Evolutionary conservation across 2,113 vertebrate species (phyloP).

Genomic region (Brachyhypopomus occidentalis): DNA sequence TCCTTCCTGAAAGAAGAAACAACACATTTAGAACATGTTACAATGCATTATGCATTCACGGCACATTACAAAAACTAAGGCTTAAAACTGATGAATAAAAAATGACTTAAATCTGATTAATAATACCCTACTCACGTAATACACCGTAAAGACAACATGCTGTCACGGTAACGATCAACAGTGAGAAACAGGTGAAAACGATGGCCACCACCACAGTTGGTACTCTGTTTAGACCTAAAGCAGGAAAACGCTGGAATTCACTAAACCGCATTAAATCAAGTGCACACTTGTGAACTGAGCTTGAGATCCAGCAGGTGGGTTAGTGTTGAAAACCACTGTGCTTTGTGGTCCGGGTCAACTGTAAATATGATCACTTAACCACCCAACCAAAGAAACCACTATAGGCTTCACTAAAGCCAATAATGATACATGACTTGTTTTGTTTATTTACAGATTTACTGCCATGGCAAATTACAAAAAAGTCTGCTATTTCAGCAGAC

Average conservation of each 20-base stretch:
- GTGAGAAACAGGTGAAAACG: slow-evolving; percentile 65
- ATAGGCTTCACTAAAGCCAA: too few relatives aligned
- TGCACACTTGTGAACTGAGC: too few relatives aligned
- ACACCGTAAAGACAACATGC: slow-evolving; percentile 61
- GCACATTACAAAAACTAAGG: not conserved
- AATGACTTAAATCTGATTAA: not conserved
- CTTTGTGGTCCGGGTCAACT: too few relatives aligned
- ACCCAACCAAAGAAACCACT: too few relatives aligned
- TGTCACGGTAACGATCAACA: slow-evolving; percentile 55
- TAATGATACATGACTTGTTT: too few relatives aligned
- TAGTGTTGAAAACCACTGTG: too few relatives aligned
- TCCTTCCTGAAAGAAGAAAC: slow-evolving; percentile 38
- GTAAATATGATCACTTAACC: too few relatives aligned
- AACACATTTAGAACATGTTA: not conserved
- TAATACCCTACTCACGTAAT: slow-evolving; percentile 42
- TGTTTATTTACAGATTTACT: too few relatives aligned
- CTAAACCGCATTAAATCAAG: too few relatives aligned
- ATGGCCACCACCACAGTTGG: slow-evolving; percentile 44
- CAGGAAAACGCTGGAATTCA: slow-evolving; percentile 12
- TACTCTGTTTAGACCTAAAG: slow-evolving; percentile 62
- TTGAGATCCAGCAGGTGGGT: too few relatives aligned
- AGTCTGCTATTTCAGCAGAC: too few relatives aligned
- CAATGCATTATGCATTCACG: not conserved
- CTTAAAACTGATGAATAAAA: not conserved
- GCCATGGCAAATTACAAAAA: too few relatives aligned